phyloP scores from a whole-genome alignment of 2,888 invertebrate genomes.

The Tenthredo notha region DNA sequence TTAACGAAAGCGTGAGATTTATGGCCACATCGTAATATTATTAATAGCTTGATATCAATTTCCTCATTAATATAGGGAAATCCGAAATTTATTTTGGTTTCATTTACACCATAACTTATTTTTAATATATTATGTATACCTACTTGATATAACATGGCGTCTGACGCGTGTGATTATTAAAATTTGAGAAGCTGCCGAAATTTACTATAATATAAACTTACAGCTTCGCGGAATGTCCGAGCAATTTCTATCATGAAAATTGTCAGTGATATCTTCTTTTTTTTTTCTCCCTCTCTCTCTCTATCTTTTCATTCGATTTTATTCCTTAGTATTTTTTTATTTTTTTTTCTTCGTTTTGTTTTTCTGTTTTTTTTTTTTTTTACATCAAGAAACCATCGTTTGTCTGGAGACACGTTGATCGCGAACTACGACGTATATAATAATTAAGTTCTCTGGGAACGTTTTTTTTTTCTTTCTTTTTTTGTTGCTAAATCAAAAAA shows the following conservation, averaged over 20 bases:
- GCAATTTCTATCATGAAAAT: slow-evolving; percentile 50
- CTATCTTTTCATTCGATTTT: not conserved
- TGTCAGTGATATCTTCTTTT: slow-evolving; percentile 39
- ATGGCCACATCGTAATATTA: slow-evolving; percentile 12
- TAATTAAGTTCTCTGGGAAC: not conserved
- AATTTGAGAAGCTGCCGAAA: slow-evolving; percentile 47
- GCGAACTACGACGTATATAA: not conserved
- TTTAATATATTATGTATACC: slow-evolving; percentile 32
- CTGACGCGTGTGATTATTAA: slow-evolving; percentile 49
- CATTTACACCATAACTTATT: slow-evolving; percentile 17
- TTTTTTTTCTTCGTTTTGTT: too few relatives aligned
- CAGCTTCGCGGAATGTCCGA: slow-evolving; percentile 49
- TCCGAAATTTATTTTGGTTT: slow-evolving; percentile 23
- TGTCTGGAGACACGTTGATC: slow-evolving; percentile 17
- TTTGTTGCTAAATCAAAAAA: not conserved
- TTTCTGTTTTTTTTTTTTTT: too few relatives aligned
- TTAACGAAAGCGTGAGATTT: slow-evolving; percentile 10
- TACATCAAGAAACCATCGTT: slow-evolving; percentile 37
- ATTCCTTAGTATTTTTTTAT: not conserved
- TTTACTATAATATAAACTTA: slow-evolving; percentile 29
- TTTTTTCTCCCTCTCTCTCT: not conserved
- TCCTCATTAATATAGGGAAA: slow-evolving; percentile 1
- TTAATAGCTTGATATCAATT: slow-evolving; percentile 21
- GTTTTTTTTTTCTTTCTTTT: not conserved
- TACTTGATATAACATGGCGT: slow-evolving; percentile 50